These are phyloP conservation scores for Macropis europaea DNA, from an alignment of 2,888 invertebrate species.

Conservation along the genomic window DNA sequence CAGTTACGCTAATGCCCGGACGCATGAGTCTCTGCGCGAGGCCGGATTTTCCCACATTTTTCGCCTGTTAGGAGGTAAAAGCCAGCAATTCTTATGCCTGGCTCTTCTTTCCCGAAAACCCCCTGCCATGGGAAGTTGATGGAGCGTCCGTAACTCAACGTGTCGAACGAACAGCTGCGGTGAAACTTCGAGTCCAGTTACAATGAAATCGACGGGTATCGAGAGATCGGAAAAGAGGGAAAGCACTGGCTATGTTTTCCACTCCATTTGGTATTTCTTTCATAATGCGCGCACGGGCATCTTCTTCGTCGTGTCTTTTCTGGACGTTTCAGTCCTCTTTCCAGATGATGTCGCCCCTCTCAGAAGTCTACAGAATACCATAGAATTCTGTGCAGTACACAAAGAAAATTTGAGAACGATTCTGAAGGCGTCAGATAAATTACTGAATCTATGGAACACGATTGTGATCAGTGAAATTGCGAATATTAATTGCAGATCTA, in stretches of 20 bases:
- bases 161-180: constrained; percentile 56
- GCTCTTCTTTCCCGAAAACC: too few species aligned
- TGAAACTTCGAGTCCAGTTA: constrained; percentile 58
- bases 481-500: too few species aligned
- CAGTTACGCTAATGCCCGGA: constrained; percentile 6
- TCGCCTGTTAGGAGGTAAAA: constrained; percentile 51
- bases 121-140: constrained; percentile 38
- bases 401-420: too few species aligned
- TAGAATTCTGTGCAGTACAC: constrained; percentile 34
- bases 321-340: constrained; percentile 28
- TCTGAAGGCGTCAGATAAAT: too few species aligned
- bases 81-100: constrained; percentile 49
- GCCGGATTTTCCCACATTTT: constrained; percentile 48
- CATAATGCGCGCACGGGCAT: constrained; percentile 56
- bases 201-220: constrained; percentile 31
- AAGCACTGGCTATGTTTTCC: constrained; percentile 63
- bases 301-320: constrained; percentile 27
- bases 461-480: too few species aligned
- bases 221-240: constrained; percentile 20
- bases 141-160: constrained; percentile 57
- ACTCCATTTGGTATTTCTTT: constrained; percentile 70
- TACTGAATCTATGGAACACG: too few species aligned
- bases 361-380: constrained; percentile 28
- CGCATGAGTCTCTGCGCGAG: constrained; percentile 22
- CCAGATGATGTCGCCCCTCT: constrained; percentile 21